A percentile compares a stretch with the other conserved stretches of the same genome.
Conservation (phyloP, 2,797 vertebrate genomes). For the Oreortyx pictus region DNA sequence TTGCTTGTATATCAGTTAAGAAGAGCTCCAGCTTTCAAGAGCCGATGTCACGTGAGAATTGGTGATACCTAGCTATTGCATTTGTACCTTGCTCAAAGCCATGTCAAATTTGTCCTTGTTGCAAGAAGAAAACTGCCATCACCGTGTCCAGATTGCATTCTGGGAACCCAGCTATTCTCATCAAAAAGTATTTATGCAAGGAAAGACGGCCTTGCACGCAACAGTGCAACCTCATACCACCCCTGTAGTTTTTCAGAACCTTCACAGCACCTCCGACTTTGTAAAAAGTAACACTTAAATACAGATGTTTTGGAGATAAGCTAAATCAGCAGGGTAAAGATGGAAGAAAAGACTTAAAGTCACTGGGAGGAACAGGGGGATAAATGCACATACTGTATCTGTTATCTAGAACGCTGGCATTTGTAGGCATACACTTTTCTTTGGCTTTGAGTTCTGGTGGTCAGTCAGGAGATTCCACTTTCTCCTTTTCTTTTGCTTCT, state of each 20-base stretch:
- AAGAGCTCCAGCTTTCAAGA: conserved; percentile 4
- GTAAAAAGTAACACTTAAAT: neutral
- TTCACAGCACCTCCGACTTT: neutral
- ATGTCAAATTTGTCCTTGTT: neutral
- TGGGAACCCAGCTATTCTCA: neutral
- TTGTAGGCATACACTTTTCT: neutral
- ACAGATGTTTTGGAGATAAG: neutral
- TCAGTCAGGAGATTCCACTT: neutral
- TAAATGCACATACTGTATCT: neutral
- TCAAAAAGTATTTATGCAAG: neutral
- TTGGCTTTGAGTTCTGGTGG: neutral
- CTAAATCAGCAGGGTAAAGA: neutral
- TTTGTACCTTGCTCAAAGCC: neutral
- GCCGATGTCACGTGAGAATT: neutral
- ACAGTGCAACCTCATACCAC: neutral
- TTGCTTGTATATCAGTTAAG: neutral
- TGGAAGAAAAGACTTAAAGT: neutral
- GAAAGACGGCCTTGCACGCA: neutral
- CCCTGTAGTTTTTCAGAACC: neutral
- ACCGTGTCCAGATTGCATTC: neutral
- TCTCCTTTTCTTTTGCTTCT: neutral
- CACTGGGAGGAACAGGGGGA: neutral
- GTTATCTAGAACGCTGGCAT: neutral
- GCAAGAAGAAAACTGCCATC: neutral
- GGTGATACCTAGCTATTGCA: neutral